These are phyloP conservation scores for Lottia scabra DNA, from an alignment of 2,888 invertebrate species.

Conservation along the genomic window DNA sequence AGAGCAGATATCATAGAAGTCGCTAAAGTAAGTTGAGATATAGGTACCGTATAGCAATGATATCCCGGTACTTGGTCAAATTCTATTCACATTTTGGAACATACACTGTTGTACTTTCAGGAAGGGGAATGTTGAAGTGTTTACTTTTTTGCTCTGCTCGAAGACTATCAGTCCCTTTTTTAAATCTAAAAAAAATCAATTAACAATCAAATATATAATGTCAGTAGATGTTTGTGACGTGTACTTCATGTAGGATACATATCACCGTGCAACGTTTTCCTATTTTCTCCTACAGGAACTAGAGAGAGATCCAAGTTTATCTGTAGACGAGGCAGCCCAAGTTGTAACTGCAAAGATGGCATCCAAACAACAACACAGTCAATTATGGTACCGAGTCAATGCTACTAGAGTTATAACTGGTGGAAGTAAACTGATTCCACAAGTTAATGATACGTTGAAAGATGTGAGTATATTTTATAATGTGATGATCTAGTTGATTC, in stretches of 20 bases:
- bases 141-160: no score
- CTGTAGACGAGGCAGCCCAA: constrained; percentile 73
- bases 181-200: no score
- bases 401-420: constrained; percentile 73
- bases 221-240: no score
- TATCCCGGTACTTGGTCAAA: no score
- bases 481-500: no score
- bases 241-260: no score
- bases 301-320: constrained; percentile 70
- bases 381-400: constrained; percentile 75
- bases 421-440: constrained; percentile 70
- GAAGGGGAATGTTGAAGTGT: no score
- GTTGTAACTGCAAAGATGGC: constrained; percentile 72
- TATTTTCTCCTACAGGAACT: constrained; percentile 65
- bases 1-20: constrained; percentile 55
- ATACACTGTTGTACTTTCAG: no score
- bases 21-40: constrained; percentile 35
- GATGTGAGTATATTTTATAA: constrained; percentile 67
- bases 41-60: background rate
- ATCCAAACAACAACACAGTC: constrained; percentile 72
- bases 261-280: background rate
- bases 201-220: no score
- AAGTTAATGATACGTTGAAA: constrained; percentile 70
- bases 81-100: no score
- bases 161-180: no score